Conservation (phyloP, 2,797 vertebrate species). For the Pogoniulus pusillus region DNA sequence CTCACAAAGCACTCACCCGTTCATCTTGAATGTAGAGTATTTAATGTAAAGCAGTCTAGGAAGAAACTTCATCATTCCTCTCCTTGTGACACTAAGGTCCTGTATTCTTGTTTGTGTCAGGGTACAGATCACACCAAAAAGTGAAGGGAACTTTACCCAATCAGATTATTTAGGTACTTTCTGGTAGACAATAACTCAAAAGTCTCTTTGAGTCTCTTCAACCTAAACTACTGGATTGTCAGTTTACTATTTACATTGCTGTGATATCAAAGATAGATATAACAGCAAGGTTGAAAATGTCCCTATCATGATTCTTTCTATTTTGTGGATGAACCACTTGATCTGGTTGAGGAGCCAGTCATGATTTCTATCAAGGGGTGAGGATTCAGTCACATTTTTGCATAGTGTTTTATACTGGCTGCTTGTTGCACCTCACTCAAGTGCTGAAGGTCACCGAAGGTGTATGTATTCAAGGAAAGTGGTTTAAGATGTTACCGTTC, state of each 20-base stretch:
- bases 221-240: background rate
- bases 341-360: background rate
- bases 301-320: background rate
- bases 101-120: background rate
- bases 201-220: background rate
- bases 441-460: background rate
- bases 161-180: background rate
- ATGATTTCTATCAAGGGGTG: background rate
- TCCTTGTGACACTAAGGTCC: background rate
- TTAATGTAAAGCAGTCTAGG: background rate
- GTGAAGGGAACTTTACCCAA: background rate
- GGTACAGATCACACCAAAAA: background rate
- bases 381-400: background rate
- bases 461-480: background rate
- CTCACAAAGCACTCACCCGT: background rate
- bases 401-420: background rate
- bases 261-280: background rate
- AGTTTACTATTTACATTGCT: background rate
- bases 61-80: background rate
- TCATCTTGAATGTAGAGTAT: background rate
- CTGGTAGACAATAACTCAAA: background rate
- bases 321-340: background rate
- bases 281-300: background rate
- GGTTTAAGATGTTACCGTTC: background rate
- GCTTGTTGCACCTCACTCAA: background rate